Percentiles rank a stretch among this genome's conserved stretches.
These are phyloP conservation scores for Scelioninae gen. 1 DNA, from an alignment of 2,888 invertebrate species.

Conservation along the genomic window DNA sequence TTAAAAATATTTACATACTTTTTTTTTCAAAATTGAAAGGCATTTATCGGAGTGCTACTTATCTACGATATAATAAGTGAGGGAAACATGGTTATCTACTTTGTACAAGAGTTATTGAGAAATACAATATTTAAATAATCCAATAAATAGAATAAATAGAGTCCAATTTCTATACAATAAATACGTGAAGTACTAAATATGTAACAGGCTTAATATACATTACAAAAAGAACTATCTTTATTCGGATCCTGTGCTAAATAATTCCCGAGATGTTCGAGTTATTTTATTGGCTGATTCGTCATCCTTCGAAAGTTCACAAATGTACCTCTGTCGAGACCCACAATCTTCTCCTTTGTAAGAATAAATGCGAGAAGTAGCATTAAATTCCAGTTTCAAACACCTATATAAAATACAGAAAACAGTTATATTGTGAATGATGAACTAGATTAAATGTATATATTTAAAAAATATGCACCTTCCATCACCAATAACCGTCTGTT, in stretches of 20 bases:
- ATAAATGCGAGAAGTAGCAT: conserved; percentile 87
- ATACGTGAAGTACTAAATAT: conserved; percentile 45
- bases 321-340: conserved; percentile 87
- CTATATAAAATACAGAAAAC: conserved; percentile 79
- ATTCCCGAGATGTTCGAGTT: conserved; percentile 76
- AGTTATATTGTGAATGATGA: conserved; percentile 17
- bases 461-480: no score
- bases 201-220: conserved; percentile 29
- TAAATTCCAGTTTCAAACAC: conserved; percentile 89
- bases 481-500: conserved; percentile 79
- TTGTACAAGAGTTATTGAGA: neutral
- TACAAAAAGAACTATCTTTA: conserved; percentile 9
- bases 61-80: neutral
- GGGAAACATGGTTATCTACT: neutral
- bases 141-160: conserved; percentile 49
- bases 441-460: no score
- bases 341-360: conserved; percentile 91
- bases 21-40: neutral
- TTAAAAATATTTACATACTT: no score
- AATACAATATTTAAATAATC: conserved; percentile 7
- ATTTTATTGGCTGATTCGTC: conserved; percentile 81
- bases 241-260: conserved; percentile 59
- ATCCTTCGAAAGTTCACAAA: conserved; percentile 87
- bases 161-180: conserved; percentile 18
- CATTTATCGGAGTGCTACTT: neutral